phyloP scores from a whole-genome alignment of 2,113 vertebrate genomes.

The Plotosus lineatus region DNA sequence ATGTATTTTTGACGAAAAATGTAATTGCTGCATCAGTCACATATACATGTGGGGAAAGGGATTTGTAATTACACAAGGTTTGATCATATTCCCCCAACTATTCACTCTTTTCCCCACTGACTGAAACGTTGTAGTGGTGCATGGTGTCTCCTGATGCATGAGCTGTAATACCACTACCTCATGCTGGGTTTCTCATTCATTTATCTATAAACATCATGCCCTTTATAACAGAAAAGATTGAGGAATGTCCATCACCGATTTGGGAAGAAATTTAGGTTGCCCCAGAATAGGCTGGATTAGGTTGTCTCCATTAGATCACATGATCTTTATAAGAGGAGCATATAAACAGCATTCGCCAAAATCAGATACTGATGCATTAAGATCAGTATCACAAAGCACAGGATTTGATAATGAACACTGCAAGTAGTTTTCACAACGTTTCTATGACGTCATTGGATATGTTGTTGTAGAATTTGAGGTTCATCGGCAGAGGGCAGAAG shows the following conservation, averaged over 20 bases:
- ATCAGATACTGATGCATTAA: neutral
- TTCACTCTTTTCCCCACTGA: neutral
- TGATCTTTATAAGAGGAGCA: neutral
- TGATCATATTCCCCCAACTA: slow-evolving; percentile 7
- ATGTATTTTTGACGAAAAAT: too few relatives aligned
- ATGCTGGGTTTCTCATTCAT: neutral
- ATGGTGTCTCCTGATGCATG: neutral
- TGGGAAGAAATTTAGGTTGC: slow-evolving; percentile 28
- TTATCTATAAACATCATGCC: neutral
- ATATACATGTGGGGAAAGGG: too few relatives aligned
- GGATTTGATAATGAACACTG: neutral
- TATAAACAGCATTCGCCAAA: neutral
- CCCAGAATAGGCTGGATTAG: neutral
- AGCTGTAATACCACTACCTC: neutral
- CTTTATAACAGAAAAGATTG: neutral
- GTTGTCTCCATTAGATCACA: slow-evolving; percentile 16
- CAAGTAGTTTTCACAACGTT: neutral
- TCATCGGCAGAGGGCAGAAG: slow-evolving; percentile 34
- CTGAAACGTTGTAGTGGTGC: neutral
- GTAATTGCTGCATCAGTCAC: too few relatives aligned
- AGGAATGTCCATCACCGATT: neutral
- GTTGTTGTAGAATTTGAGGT: neutral
- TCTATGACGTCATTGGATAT: slow-evolving; percentile 31
- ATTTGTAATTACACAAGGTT: slow-evolving; percentile 17
- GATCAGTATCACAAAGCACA: neutral